These are phyloP conservation scores for Frieseomelitta varia DNA, from an alignment of 1,140 invertebrate species.

Conservation along the genomic window DNA sequence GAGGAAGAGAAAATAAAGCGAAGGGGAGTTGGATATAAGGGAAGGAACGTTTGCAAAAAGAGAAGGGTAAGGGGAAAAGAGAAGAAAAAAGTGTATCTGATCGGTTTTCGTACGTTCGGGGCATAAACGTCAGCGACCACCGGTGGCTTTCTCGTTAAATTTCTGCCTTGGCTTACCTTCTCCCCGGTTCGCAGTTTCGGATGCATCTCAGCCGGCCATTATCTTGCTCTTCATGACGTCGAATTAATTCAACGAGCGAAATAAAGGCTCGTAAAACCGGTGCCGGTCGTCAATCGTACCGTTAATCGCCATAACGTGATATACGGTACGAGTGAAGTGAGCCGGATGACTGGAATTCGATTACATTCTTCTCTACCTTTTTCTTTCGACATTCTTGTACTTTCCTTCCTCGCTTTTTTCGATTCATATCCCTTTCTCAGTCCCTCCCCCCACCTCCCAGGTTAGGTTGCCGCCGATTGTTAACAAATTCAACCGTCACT, in stretches of 20 bases:
- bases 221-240: slow-evolving; percentile 51
- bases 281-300: slow-evolving; percentile 48
- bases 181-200: slow-evolving; percentile 28
- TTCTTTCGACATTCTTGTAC: background rate
- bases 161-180: slow-evolving; percentile 39
- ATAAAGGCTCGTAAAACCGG: slow-evolving; percentile 59
- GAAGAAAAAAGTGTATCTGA: slow-evolving; percentile 12
- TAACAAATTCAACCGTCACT: background rate
- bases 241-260: slow-evolving; percentile 57
- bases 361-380: background rate
- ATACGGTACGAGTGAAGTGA: slow-evolving; percentile 28
- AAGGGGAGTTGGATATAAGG: background rate
- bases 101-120: slow-evolving; percentile 24
- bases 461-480: background rate
- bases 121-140: background rate
- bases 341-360: slow-evolving; percentile 34
- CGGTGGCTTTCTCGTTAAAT: slow-evolving; percentile 41
- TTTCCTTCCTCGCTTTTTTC: background rate
- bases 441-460: too few relatives aligned
- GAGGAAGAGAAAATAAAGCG: background rate
- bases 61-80: background rate
- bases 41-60: too few relatives aligned
- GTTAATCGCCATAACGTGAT: slow-evolving; percentile 46
- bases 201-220: slow-evolving; percentile 45
- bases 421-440: background rate